Base-by-base conservation (phyloP, 1,140 invertebrate genomes). In the Musca vetustissima region DNA sequence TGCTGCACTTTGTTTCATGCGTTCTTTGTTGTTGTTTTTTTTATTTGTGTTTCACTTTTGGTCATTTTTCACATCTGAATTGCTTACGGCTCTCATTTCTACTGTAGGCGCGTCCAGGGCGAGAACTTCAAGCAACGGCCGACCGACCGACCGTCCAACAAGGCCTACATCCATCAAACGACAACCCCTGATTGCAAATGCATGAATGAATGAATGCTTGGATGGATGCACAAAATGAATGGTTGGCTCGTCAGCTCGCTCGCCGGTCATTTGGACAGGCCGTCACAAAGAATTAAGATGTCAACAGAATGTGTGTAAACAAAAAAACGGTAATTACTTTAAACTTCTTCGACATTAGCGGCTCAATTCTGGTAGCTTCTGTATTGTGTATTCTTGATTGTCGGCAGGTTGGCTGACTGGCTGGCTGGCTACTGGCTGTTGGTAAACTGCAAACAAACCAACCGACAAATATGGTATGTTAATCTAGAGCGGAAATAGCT, bases 401-500 rank as follows among this genome's bases (percentile, higher is more conserved):
- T 43, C 13, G 36, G 36, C 13, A 9, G 36, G 4, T 11, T 43
- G 36, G 36, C 13, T 13, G 28, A 8, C 8, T 8, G 28, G 36
- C 28, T 32, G n/a, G 9, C 28, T 32, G 36, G 36, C 36, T 43
- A 43, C 36, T 13, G 36, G 36, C 36, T 43, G 36, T 43, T 43
- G 4, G 4, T 43, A 8, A 43, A 43, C 6, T 43, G 36, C 36
- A 43, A 43, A 43, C 13, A 11, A 6, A 11, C 36, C 6, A 43
- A 43, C 36, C 6, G 13, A 43, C 36, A 43, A 43, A 55, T 24
- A 61, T 28, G 28, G n/a, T 28, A 28, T 36, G 57, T 61, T 61
- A 61, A 61, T 61, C 57, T 61, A 61, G 57, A 61, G 57, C 57
- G 57, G 57, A 61, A 61, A 61, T 61, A 61, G 57, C 57, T 61